phyloP scores from a whole-genome alignment of 2,113 vertebrate genomes.

The Bothrops jararaca region DNA sequence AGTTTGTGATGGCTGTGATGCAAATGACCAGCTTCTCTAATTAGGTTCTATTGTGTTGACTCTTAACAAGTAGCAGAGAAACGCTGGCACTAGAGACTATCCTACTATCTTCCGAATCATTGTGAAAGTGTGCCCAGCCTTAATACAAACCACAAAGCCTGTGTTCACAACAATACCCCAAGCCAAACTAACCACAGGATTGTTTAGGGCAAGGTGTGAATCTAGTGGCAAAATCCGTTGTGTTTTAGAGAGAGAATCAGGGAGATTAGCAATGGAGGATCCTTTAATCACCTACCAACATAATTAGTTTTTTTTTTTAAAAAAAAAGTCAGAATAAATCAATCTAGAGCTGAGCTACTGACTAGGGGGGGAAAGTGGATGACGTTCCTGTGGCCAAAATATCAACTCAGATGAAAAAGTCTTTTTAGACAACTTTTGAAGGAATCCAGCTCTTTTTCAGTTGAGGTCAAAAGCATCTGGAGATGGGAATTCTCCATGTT shows the following conservation, averaged over 20 bases:
- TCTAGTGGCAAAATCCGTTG: background rate
- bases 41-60: background rate
- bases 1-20: background rate
- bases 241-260: background rate
- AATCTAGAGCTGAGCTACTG: background rate
- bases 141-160: background rate
- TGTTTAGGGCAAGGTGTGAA: background rate
- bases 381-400: background rate
- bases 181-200: background rate
- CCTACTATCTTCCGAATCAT: background rate
- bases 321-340: background rate
- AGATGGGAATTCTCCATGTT: background rate
- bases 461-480: background rate
- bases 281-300: background rate
- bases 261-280: background rate
- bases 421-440: conserved; percentile 22
- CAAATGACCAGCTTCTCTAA: background rate
- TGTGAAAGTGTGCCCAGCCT: background rate
- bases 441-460: background rate
- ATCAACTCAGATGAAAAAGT: background rate
- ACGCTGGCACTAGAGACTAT: background rate
- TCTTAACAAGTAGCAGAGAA: background rate
- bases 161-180: background rate
- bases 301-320: background rate
- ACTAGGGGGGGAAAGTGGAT: background rate